Evolutionary conservation across 1,140 invertebrate species (phyloP), one percentile per base, ranked within the genome.

Genomic region (Amyelois transitella): DNA sequence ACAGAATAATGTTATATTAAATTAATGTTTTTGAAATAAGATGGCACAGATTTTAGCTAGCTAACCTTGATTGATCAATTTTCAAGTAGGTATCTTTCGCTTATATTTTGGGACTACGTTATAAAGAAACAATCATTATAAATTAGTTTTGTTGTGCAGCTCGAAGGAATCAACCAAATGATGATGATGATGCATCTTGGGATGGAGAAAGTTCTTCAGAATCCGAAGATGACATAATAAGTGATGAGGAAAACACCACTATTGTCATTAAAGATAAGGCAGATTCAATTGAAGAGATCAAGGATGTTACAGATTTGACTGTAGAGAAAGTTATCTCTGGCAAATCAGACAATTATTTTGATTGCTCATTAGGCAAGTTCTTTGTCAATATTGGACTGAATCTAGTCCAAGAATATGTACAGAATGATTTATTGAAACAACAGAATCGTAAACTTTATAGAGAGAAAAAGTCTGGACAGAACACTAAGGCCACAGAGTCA

Each of bases 341-440:
- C 50, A 90, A 86, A 73, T 73, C 83, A 8, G 90, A 90, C 59
- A 91, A 91, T 43, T 96, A 96, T 77, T 97, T 97, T 83, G 93
- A 96, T 61, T 92, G 94, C 79, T 93, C 96, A 2, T 83, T 97
- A 43, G 96, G 97, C 2, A 96, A 96, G 78, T 97, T 98, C 77
- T 96, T 98, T 64, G 95, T 95, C 83, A 95, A 97, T 70, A 95
- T 98, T 61, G 97, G 97, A 6, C 90, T 96, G 49, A 96, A 95
- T 81, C 90, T 98, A 55, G 96, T 97, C 1, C 96, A 97, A 81
- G 96, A 98, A 81, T 96, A 93, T 81, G 97, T 98, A 6, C 97
- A 98, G 88, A 93, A 92, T 24, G 97, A 99, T 90, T 89, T 98
- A 48, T 88, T 98, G 44, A 92, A 94, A 56, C 93, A 96, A 65